Base-by-base conservation (phyloP, 37 sponge, comb jelly and placozoan genomes). In the Chondrilla cf. caribensis region DNA sequence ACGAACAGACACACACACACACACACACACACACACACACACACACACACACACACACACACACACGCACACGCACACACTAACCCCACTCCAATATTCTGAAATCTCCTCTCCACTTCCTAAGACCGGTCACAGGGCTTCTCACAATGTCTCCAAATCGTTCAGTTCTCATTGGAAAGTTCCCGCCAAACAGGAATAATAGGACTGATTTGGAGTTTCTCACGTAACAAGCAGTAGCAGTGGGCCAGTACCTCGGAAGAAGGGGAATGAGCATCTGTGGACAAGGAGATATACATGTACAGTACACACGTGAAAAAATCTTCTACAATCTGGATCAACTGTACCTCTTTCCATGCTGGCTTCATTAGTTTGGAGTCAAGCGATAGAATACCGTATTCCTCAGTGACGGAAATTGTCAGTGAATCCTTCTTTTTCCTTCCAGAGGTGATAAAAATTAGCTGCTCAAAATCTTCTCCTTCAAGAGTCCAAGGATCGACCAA, bases 71-170 rank as follows among this genome's bases (percentile, higher is more conserved):
- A 76, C 77, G 32, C 68, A 29, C 68, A 29, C 32, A 7, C 76
- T 42, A 32, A 73, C 76, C 76, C 41, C 41, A 73, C 43, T 73
- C 38, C 41, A 73, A 37, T 40, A 73, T 42, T 7, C 76, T 39
- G 43, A 73, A 73, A 37, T 73, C 76, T 5, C 76, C 76, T 40
- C 76, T 73, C 76, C 76, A 73, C 43, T 73, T 73, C 6, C 76
- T 73, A 11, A 43, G 44, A 1, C 76, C 76, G 21, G 44, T 42
- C 2, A 1, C 29, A 1, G 41, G 44, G 44, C 44, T 25, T n/a
- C 41, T 38, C 21, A 42, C 44, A 32, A 73, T 73, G 25, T 73
- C 76, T 39, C 76, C 76, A 38, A 73, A 38, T 40, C 76, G 31
- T 9, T 37, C 43, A 39, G 44, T 73, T 32, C 41, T 39, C 19